Evolutionary conservation across 2,113 vertebrate genomes (phyloP).

Genomic region (Oenanthe melanoleuca): DNA sequence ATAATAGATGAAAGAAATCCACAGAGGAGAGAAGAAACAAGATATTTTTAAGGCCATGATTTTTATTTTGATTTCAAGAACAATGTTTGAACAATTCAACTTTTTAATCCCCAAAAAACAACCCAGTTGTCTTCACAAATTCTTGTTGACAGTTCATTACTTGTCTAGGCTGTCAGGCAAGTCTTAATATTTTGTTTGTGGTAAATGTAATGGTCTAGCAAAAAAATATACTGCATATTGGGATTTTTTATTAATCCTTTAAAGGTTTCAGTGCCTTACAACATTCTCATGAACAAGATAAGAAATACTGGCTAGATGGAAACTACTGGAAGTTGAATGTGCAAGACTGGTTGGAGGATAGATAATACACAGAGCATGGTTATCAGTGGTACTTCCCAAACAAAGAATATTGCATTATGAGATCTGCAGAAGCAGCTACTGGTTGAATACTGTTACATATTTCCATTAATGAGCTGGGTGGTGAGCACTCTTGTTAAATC

Average conservation of each 20-base stretch:
- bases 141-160: not conserved
- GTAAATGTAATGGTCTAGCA: not conserved
- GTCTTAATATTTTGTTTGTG: not conserved
- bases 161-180: not conserved
- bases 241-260: not conserved
- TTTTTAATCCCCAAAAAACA: not conserved
- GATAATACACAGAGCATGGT: not conserved
- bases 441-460: not conserved
- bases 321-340: not conserved
- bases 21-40: not conserved
- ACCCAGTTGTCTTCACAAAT: not conserved
- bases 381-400: not conserved
- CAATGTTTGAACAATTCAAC: not conserved
- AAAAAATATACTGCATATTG: not conserved
- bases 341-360: not conserved
- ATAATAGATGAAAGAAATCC: not conserved
- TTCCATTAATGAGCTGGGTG: slow-evolving; percentile 37
- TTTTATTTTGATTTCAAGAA: not conserved
- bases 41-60: not conserved
- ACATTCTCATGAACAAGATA: not conserved
- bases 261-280: not conserved
- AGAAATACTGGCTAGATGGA: not conserved
- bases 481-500: slow-evolving; percentile 12
- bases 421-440: not conserved
- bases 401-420: not conserved